Conservation (phyloP, 2,797 vertebrate species). For the Melanotaenia parkinsoni region DNA sequence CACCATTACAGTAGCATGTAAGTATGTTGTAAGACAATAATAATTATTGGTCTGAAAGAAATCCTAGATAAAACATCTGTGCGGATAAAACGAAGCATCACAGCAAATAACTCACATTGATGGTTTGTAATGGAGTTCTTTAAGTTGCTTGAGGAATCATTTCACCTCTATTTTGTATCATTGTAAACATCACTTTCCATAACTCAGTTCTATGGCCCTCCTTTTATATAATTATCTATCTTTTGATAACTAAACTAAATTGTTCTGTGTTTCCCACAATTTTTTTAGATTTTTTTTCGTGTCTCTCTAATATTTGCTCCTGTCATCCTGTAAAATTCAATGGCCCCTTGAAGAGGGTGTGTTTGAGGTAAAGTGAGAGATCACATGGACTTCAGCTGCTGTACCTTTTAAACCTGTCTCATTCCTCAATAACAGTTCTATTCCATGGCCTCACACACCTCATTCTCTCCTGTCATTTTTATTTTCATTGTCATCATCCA, state of each 20-base stretch:
- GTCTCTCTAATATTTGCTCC: neutral
- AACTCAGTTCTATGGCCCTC: slow-evolving; percentile 40
- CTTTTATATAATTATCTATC: slow-evolving; percentile 33
- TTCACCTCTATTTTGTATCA: slow-evolving; percentile 26
- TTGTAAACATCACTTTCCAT: slow-evolving; percentile 30
- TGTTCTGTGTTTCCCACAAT: neutral
- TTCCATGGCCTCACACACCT: neutral
- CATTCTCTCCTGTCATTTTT: slow-evolving; percentile 44
- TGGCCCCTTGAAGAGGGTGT: neutral
- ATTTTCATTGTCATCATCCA: slow-evolving; percentile 30
- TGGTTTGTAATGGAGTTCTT: no score
- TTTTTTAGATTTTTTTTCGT: slow-evolving; percentile 2
- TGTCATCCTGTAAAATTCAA: slow-evolving; percentile 2
- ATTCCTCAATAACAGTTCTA: slow-evolving; percentile 48
- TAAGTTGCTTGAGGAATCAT: no score
- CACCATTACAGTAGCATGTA: no score
- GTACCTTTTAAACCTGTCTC: slow-evolving; percentile 40
- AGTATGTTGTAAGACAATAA: no score
- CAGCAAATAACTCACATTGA: no score
- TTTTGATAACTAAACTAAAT: slow-evolving; percentile 41
- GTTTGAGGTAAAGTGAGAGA: neutral
- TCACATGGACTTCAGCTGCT: slow-evolving; percentile 39
- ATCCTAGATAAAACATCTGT: no score
- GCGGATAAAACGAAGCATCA: no score
- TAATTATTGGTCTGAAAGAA: no score